phyloP scores from a whole-genome alignment of 2,797 vertebrate species.

The Fundulus diaphanus region DNA sequence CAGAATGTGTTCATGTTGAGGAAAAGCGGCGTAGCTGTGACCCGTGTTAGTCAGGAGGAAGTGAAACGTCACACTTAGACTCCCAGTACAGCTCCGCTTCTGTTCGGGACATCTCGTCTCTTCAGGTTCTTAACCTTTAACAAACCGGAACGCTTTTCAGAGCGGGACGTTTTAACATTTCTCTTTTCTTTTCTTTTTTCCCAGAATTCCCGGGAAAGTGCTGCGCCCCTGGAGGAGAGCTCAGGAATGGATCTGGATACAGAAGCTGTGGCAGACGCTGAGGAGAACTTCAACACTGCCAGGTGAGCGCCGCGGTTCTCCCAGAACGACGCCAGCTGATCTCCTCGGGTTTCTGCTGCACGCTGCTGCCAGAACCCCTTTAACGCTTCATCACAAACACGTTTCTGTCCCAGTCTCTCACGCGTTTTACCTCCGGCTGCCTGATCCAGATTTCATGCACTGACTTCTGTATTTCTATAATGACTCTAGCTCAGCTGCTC shows the following conservation, averaged over 20 bases:
- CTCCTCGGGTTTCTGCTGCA: too few species aligned
- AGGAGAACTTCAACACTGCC: constrained; percentile 84
- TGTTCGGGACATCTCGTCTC: neutral
- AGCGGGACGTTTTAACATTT: too few species aligned
- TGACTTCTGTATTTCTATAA: constrained; percentile 3
- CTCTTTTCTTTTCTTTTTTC: neutral
- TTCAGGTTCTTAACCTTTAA: neutral
- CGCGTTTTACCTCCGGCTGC: too few species aligned
- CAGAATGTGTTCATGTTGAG: neutral
- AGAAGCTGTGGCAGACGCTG: constrained; percentile 74
- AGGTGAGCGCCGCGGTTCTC: too few species aligned
- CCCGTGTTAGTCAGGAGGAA: neutral
- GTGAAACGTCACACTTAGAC: constrained; percentile 4
- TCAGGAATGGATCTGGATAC: constrained; percentile 85
- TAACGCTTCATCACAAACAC: too few species aligned
- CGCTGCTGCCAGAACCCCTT: too few species aligned
- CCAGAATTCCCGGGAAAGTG: constrained; percentile 68
- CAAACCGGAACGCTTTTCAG: neutral
- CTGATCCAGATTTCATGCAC: neutral
- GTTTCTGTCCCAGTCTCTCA: too few species aligned
- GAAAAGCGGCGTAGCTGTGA: neutral
- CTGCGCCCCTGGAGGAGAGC: constrained; percentile 77
- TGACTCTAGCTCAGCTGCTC: constrained; percentile 29
- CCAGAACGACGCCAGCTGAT: too few species aligned
- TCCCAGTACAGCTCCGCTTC: neutral